phyloP scores from a whole-genome alignment of 2,113 vertebrate genomes.

The Athene noctua region DNA sequence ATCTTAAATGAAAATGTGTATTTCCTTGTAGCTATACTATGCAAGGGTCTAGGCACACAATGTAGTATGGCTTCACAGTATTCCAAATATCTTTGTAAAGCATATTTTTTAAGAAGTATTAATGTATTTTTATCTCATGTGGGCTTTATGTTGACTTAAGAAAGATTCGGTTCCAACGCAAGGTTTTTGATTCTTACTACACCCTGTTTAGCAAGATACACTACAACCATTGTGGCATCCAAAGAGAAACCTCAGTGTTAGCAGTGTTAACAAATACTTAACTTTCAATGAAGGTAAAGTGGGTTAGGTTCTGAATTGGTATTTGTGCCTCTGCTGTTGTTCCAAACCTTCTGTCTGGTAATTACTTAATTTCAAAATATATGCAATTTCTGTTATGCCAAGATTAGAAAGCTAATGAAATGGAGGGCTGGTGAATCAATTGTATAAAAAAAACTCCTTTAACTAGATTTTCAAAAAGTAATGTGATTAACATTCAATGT shows the following conservation, averaged over 20 bases:
- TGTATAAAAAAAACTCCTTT: not conserved
- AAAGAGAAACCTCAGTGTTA: not conserved
- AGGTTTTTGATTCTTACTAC: not conserved
- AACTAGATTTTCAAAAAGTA: not conserved
- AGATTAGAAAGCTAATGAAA: not conserved
- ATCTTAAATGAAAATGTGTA: not conserved
- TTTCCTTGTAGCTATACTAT: not conserved
- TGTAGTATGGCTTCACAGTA: not conserved
- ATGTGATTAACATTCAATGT: constrained; percentile 1
- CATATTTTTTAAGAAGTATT: not conserved
- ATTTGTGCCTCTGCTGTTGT: not conserved
- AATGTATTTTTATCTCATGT: not conserved
- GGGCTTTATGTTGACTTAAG: not conserved
- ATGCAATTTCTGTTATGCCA: not conserved
- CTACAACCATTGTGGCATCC: not conserved
- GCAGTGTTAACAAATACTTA: not conserved
- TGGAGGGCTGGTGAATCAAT: not conserved
- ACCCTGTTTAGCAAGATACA: not conserved
- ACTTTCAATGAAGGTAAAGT: not conserved
- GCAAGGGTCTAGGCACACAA: not conserved
- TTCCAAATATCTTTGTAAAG: not conserved
- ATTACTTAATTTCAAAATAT: not conserved
- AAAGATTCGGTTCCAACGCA: not conserved
- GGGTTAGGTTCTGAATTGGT: not conserved
- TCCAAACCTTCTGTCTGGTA: not conserved